phyloP scores from a whole-genome alignment of 2,113 vertebrate species.

The Ancistrus triradiatus region DNA sequence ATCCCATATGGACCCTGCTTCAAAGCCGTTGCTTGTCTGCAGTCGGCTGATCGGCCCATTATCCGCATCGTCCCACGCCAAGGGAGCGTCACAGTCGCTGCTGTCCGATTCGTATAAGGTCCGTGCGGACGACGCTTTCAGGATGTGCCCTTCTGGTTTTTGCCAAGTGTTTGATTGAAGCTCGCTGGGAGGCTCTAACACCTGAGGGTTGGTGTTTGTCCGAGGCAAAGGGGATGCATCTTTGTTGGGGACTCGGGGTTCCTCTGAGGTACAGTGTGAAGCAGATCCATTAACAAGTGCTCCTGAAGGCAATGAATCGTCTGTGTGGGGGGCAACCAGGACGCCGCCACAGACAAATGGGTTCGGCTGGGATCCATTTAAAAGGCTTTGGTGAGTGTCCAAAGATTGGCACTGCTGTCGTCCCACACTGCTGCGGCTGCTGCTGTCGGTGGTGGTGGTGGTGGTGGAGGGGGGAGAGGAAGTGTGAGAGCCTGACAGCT shows the following conservation, averaged over 20 bases:
- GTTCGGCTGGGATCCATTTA: slow-evolving; percentile 92
- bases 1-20: slow-evolving; percentile 67
- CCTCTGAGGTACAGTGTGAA: slow-evolving; percentile 88
- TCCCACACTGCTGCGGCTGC: slow-evolving; percentile 74
- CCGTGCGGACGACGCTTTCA: slow-evolving; percentile 83
- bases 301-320: slow-evolving; percentile 83
- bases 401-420: slow-evolving; percentile 76
- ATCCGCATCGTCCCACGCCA: slow-evolving; percentile 70
- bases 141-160: slow-evolving; percentile 80
- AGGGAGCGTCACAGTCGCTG: slow-evolving; percentile 75
- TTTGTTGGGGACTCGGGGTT: slow-evolving; percentile 85
- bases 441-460: slow-evolving; percentile 2
- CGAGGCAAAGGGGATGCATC: slow-evolving; percentile 78
- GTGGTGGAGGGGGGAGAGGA: slow-evolving; percentile 62
- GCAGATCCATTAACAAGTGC: slow-evolving; percentile 95
- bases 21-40: slow-evolving; percentile 71
- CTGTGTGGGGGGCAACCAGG: slow-evolving; percentile 84
- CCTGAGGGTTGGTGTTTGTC: slow-evolving; percentile 74
- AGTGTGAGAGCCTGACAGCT: slow-evolving; percentile 72
- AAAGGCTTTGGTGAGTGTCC: slow-evolving; percentile 88
- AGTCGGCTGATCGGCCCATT: slow-evolving; percentile 81
- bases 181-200: slow-evolving; percentile 80
- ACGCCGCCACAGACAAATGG: slow-evolving; percentile 84
- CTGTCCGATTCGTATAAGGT: slow-evolving; percentile 78
- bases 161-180: slow-evolving; percentile 83